Base-by-base conservation (phyloP, 2,888 invertebrate species). In the Cryptocheilus praepositus region DNA sequence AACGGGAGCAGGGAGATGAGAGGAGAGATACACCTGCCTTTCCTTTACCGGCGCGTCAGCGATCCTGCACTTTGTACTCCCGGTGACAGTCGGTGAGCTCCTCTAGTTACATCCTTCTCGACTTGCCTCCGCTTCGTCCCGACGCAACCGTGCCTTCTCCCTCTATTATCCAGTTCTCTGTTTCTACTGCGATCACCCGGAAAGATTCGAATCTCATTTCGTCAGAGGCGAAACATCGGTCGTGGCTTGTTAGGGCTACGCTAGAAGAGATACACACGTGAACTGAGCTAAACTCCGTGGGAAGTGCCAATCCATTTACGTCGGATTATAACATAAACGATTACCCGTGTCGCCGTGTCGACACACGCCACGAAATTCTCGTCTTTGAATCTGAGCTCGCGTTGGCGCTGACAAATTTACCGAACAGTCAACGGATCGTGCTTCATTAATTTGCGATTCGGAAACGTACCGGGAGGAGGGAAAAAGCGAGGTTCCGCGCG, bases 1-100 rank as follows among this genome's bases (percentile, higher is more conserved):
- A 77, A 75, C 62, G 74, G 71, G 77, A 79, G 80, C 70, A 70
- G 68, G 73, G 70, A 85, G 83, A 85, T 83, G 81, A 81, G 81
- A 81, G 70, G 65, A 64, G 82, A 84, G 82, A 68, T 68, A 73
- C 67, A 64, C 74, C 74, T 77, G 65, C 51, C 67, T 71, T 71
- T 79, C 78, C 74, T 80, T 80, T 80, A 78, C 53, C 66, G 66
- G 45, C 63, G 62, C 67, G 73, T 73, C 76, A 67, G 59, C 59
- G 55, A 61, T 71, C 57, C 71, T 68, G 68, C 64, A 73, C 67
- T 81, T 73, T 73, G 73, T 80, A 71, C 57, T 65, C 59, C 49
- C 71, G 66, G 73, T 66, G 70, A 77, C 74, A 73, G 73, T 74
- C 65, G 59, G 36, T 36, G 36, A 36, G 61, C 44, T 59, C 63